Evolutionary conservation across 2,113 vertebrate genomes (phyloP).

Genomic region (Charadrius vociferus): DNA sequence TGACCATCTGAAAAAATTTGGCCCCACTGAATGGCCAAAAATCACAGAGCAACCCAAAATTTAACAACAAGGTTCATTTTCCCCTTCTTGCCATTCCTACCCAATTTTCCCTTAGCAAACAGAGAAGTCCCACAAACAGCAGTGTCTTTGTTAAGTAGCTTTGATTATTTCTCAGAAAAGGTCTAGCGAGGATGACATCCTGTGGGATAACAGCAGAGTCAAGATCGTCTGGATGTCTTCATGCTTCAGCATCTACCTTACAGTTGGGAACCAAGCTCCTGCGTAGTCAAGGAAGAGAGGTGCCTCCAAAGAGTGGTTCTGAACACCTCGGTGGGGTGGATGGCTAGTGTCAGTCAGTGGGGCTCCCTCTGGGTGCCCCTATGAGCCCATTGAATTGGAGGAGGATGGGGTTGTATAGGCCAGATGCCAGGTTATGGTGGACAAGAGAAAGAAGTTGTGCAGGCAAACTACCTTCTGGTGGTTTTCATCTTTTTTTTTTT

Average conservation of each 20-base stretch:
- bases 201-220: background rate
- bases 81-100: background rate
- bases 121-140: background rate
- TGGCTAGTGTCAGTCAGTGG: background rate
- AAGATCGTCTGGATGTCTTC: background rate
- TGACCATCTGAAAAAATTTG: background rate
- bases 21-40: background rate
- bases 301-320: background rate
- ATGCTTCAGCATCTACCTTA: background rate
- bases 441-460: background rate
- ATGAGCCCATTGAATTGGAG: accelerated
- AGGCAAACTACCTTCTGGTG: background rate
- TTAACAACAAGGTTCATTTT: background rate
- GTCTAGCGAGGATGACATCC: background rate
- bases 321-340: background rate
- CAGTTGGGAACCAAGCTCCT: background rate
- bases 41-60: background rate
- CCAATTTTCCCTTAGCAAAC: background rate
- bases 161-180: background rate
- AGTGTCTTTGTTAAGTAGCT: background rate
- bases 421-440: background rate
- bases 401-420: background rate
- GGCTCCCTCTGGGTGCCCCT: background rate
- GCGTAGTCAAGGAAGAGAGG: background rate
- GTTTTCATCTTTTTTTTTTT: background rate